Conservation (phyloP, 2,888 invertebrate genomes). For the Lampropteryx suffumata region DNA sequence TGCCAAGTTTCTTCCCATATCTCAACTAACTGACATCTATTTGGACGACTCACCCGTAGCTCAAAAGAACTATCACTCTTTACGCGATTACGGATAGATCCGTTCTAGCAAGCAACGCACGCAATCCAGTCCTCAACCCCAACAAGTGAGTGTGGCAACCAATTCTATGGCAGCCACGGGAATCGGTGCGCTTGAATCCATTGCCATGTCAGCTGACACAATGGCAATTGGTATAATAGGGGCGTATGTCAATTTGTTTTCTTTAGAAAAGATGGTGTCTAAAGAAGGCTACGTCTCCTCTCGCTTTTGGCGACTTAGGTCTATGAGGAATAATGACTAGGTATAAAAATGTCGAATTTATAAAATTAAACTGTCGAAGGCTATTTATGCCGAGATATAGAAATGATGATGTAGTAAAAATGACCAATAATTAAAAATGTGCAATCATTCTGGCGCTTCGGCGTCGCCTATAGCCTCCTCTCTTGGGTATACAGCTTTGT, state of each 20-base stretch:
- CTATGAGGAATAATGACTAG: no score
- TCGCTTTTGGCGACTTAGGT: no score
- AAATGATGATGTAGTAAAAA: no score
- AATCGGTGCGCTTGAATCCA: constrained; percentile 2
- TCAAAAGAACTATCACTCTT: constrained; percentile 31
- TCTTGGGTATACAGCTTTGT: constrained; percentile 36
- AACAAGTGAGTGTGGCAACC: constrained; percentile 1
- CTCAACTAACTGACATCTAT: constrained; percentile 40
- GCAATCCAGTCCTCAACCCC: background rate
- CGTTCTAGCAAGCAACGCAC: constrained; percentile 5
- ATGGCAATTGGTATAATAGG: constrained; percentile 24
- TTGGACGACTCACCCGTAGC: constrained; percentile 42
- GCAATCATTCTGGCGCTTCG: no score
- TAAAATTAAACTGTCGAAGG: no score
- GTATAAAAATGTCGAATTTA: no score
- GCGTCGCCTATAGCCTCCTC: no score
- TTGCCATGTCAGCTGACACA: constrained; percentile 22
- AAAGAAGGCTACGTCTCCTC: constrained; percentile 21
- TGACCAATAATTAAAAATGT: no score
- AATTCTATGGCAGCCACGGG: background rate
- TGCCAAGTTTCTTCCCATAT: constrained; percentile 21
- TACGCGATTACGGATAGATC: constrained; percentile 29
- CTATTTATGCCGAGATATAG: no score
- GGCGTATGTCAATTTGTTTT: constrained; percentile 34
- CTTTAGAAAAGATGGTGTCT: constrained; percentile 22